Evolutionary conservation across 2,888 invertebrate genomes (phyloP).

Genomic region (Caradrina kadenii): DNA sequence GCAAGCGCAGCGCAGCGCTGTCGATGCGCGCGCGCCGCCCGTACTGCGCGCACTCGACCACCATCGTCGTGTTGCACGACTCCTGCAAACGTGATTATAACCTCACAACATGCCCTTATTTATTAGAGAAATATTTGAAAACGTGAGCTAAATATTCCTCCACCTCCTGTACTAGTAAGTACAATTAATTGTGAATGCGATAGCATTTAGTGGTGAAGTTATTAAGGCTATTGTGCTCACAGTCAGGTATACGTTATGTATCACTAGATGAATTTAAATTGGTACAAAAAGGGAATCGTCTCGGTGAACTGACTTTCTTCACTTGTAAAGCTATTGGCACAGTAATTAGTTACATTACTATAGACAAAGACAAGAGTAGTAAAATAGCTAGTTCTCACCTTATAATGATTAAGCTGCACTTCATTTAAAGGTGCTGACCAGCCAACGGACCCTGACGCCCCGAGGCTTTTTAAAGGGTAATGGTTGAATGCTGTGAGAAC

Average conservation of each 20-base stretch:
- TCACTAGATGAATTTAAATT: neutral
- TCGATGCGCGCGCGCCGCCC: slow-evolving; percentile 79
- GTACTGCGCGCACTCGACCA: slow-evolving; percentile 83
- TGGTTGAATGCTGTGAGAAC: slow-evolving; percentile 94
- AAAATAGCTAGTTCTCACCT: slow-evolving; percentile 74
- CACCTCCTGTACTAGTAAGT: slow-evolving; percentile 38
- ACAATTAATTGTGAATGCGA: slow-evolving; percentile 32
- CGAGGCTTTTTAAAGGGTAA: slow-evolving; percentile 92
- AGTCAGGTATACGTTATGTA: neutral
- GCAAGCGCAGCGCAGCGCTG: slow-evolving; percentile 79
- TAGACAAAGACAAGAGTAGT: slow-evolving; percentile 5
- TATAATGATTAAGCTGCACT: slow-evolving; percentile 93
- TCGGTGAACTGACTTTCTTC: neutral
- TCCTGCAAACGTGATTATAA: slow-evolving; percentile 78
- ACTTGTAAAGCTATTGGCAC: neutral
- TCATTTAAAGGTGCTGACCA: slow-evolving; percentile 90
- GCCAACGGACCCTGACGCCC: slow-evolving; percentile 88
- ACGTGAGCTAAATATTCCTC: slow-evolving; percentile 62
- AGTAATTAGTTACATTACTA: neutral
- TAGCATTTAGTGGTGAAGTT: slow-evolving; percentile 10
- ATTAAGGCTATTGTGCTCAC: slow-evolving; percentile 1
- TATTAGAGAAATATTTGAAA: slow-evolving; percentile 68
- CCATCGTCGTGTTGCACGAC: slow-evolving; percentile 86
- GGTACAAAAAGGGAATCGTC: neutral
- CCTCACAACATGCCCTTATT: slow-evolving; percentile 68